Evolutionary conservation across 2,888 invertebrate species (phyloP).

Genomic region (Limnephilus lunatus): DNA sequence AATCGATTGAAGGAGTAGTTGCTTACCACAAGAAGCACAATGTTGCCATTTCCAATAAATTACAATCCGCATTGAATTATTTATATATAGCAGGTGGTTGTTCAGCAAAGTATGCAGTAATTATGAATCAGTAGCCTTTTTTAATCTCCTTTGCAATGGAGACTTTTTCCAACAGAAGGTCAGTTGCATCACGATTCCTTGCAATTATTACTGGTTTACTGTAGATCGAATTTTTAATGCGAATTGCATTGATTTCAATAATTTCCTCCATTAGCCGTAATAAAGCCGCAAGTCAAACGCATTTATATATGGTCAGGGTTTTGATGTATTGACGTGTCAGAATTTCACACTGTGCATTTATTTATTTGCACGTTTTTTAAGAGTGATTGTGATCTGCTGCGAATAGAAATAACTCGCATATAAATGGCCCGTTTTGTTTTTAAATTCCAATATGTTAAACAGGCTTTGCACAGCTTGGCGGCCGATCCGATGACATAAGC

Average conservation of each 20-base stretch:
- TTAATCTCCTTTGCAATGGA: background rate
- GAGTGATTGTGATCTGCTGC: background rate
- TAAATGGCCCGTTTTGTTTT: background rate
- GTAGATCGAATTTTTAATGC: background rate
- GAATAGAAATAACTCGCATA: background rate
- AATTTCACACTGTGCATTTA: background rate
- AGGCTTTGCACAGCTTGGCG: background rate
- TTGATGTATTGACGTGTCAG: background rate
- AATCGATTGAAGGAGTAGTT: background rate
- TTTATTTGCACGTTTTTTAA: background rate
- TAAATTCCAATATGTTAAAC: background rate
- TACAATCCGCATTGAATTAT: slow-evolving; percentile 13
- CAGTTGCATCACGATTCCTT: background rate
- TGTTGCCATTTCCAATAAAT: slow-evolving; percentile 17
- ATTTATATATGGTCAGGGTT: background rate
- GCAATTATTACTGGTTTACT: background rate
- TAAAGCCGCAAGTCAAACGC: background rate
- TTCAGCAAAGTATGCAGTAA: background rate
- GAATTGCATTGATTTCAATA: background rate
- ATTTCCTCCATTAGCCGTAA: background rate
- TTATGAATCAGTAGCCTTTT: background rate
- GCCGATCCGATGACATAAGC: background rate
- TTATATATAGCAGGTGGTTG: slow-evolving; percentile 27
- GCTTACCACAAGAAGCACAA: background rate
- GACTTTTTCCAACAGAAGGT: background rate